Evolutionary conservation across 2,888 invertebrate genomes (phyloP), one percentile per base, ranked within the genome.

Genomic region (Limnephilus rhombicus): DNA sequence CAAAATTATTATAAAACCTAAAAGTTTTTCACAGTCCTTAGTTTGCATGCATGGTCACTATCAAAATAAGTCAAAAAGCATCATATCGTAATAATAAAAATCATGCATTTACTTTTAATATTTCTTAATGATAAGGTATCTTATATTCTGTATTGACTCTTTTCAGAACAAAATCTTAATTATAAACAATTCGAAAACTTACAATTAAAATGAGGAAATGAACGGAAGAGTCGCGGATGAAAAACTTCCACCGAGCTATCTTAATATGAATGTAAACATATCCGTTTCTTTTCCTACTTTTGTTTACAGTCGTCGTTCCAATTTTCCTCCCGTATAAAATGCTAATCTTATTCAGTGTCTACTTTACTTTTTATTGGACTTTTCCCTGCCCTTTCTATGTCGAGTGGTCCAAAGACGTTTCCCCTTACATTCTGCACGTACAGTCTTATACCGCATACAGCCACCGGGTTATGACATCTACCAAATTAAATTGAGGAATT

Each of bases 241-340:
- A 45, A 85, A 37, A 85, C n/a, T 29, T 45, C 31, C 53, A 68
- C 87, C 4, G n/a, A 31, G 80, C 11, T 5, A 85, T 80, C 86
- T 90, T 92, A 92, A 90, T 81, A 92, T 92, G 88, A 53, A 91
- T 91, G 90, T 82, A 80, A 87, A 90, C 82, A 90, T 86, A 82
- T 91, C 91, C 29, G 41, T 68, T 86, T 86, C 80, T 80, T 80
- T 89, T 49, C 37, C 88, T 37, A 82, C 91, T 91, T 86, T 34
- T 88, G 80, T 88, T 87, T 88, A 91, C 81, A 87, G 87, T 91
- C 87, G 87, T 87, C 82, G 80, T 91, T 91, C 89, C 91, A 91
- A 91, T 89, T 91, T 89, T 68, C 49, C 80, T 34, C 34, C n/a
- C 49, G 68, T 68, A 91, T 89, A 91, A 80, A 91, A 91, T 91